Conservation (phyloP, 2,888 invertebrate genomes). For the Xanthorhoe designata region DNA sequence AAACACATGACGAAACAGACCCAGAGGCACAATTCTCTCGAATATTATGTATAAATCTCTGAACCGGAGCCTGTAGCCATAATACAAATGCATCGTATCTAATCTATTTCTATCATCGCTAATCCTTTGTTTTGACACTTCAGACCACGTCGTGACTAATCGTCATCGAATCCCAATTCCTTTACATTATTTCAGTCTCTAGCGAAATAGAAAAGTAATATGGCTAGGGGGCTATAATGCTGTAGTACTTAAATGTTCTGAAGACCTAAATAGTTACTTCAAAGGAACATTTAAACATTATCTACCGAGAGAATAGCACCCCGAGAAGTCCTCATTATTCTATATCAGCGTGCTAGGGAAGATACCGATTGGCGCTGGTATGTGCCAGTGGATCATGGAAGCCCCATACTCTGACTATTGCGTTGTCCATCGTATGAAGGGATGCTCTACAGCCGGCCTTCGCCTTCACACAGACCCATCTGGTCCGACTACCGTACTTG, state of each 20-base stretch:
- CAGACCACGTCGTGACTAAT: too few species aligned
- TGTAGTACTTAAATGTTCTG: not conserved
- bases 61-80: too few species aligned
- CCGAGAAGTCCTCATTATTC: not conserved
- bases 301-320: not conserved
- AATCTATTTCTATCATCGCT: too few species aligned
- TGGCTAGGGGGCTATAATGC: too few species aligned
- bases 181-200: too few species aligned
- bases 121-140: too few species aligned
- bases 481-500: constrained; percentile 73
- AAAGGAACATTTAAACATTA: not conserved
- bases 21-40: not conserved
- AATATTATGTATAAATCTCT: not conserved
- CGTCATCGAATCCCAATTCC: too few species aligned
- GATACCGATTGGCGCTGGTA: constrained; percentile 77
- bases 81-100: too few species aligned
- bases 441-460: constrained; percentile 80
- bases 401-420: constrained; percentile 80
- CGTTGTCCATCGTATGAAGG: constrained; percentile 78
- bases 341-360: constrained; percentile 33
- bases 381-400: constrained; percentile 78
- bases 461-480: constrained; percentile 82
- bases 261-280: not conserved
- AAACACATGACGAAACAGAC: not conserved
- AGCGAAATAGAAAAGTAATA: too few species aligned